Base-by-base conservation (phyloP, 2,888 invertebrate species). In the Peribatodes rhomboidaria region DNA sequence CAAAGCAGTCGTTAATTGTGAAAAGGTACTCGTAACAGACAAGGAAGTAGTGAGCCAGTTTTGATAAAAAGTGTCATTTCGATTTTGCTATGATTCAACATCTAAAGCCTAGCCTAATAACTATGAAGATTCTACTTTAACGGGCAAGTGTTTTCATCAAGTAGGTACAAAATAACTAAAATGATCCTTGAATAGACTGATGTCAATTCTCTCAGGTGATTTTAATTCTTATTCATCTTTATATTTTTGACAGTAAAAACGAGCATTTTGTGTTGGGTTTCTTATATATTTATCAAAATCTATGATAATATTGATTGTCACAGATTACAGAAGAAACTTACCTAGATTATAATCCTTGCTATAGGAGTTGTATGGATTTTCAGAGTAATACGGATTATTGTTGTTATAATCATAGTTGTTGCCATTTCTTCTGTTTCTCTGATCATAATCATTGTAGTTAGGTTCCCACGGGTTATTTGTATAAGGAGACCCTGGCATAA, bases 401-500 rank as follows among this genome's bases (percentile, higher is more conserved):
- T 41, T 33, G 11, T 27, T 20, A 50, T 18, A 31, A 27, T 31
- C 14, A 22, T 22, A 49, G 39, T 55, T 57, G 8, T 44, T 56
- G 7, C 39, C 27, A 50, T 33, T 60, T 33, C 53, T 58, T 44
- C 52, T 37, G 31, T 10, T 14, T 58, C 55, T 39, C 33, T 54
- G 66, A 49, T 65, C 20, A 52, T 50, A 54, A 39, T 50, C 33
- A 33, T 49, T 44, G 53, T 64, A 11, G 55, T 57, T 11, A 47
- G 49, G 49, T 22, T 52, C 16, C 50, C 39, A 22, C 9, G 44
- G 56, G 13, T 39, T 46, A n/a, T 44, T 57, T 39, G n/a, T 33
- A 35, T 42, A n/a, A 31, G 58, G 22, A 18, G 44, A 20, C 46
- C 57, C 39, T 0, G 53, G 39, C n/a, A 18, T 31, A 18, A 44